Evolutionary conservation across 2,888 invertebrate genomes (phyloP), one percentile per base, ranked within the genome.

Genomic region (Lasioglossum villosulum): DNA sequence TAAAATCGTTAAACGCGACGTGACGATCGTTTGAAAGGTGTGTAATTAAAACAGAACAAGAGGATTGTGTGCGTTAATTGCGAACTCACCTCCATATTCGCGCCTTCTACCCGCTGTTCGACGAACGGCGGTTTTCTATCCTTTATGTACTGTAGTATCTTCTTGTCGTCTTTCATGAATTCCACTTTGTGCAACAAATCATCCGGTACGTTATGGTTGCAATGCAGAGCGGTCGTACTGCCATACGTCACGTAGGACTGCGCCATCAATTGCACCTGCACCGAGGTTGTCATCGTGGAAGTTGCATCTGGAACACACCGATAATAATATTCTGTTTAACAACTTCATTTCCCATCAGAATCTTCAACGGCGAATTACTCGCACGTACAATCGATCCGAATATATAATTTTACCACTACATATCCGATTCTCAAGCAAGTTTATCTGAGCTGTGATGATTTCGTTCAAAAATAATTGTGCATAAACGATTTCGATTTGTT

Each of bases 121-220:
- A 96, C 96, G 94, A 97, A 97, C 80, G 98, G 97, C 90, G 97
- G 97, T 94, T 96, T 97, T 86, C 98, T 96, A 90, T 97, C 97
- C 93, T 97, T 97, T 94, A 98, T 97, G 95, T 97, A 98, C 95
- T 97, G 97, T 95, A 98, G 97, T 96, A 98, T 97, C 96, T 97
- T 98, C 94, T 96, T 96, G 91, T 96, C 96, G 91, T 96, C 96
- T 90, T 97, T 96, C 79, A 96, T 96, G 96, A 97, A 97, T 95
- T 97, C 97, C 91, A 98, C 97, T 95, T 98, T 98, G 96, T 97
- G 97, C 80, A 98, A 96, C 91, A 97, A 96, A 93, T 97, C 97
- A 71, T 96, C 96, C 74, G 96, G 96, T 83, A 98, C 97, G 95
- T 97, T 97, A 96, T 98, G 97, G 87, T 97, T 96, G 96, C 98